Evolutionary conservation across 1,140 invertebrate species (phyloP).

Genomic region (Zaprionus taronus): DNA sequence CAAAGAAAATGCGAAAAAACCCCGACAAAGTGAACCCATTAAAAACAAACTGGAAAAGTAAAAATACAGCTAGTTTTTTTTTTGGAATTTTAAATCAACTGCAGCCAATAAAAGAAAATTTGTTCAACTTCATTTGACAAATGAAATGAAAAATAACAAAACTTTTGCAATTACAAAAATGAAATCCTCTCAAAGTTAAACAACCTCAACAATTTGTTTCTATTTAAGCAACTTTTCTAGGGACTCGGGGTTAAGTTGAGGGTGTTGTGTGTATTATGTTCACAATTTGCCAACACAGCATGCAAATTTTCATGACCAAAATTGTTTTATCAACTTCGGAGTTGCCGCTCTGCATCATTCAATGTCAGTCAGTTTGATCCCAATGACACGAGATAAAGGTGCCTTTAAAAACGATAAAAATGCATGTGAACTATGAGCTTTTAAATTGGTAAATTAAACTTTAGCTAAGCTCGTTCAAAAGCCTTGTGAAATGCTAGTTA

Average conservation of each 20-base stretch:
- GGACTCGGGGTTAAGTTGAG: background rate
- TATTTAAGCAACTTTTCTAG: background rate
- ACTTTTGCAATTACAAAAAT: background rate
- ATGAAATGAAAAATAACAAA: background rate
- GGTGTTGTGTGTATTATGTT: background rate
- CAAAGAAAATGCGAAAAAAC: conserved; percentile 11
- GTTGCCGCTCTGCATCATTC: background rate
- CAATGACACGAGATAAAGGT: background rate
- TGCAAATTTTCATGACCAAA: background rate
- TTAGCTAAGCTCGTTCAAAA: background rate
- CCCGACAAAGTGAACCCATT: conserved; percentile 6
- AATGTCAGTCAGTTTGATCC: conserved; percentile 12
- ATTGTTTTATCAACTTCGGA: background rate
- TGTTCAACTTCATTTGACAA: background rate
- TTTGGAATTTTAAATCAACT: conserved; percentile 2
- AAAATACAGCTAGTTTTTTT: background rate
- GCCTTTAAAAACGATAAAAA: no score
- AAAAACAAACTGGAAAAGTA: conserved; percentile 16
- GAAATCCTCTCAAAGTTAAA: background rate
- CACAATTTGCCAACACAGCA: background rate
- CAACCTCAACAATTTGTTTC: background rate
- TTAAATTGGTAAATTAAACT: background rate
- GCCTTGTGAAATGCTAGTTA: background rate
- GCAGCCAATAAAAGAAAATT: conserved; percentile 22
- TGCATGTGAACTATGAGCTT: background rate